Conservation (phyloP, 2,797 vertebrate genomes). For the Okamejei kenojei region DNA sequence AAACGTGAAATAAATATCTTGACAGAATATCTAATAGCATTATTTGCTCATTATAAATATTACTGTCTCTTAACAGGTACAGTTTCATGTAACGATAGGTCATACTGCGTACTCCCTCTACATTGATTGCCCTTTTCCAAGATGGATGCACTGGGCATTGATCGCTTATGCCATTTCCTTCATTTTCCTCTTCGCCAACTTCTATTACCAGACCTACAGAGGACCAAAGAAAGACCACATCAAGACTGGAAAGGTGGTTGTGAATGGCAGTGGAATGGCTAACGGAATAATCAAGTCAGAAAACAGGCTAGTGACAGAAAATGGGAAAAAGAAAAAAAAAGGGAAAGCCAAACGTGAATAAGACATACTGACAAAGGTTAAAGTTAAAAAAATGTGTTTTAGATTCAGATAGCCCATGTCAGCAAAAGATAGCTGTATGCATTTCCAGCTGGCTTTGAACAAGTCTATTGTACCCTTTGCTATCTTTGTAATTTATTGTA, state of each 20-base stretch:
- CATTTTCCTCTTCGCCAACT: conserved; percentile 93
- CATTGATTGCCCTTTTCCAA: conserved; percentile 92
- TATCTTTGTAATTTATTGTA: conserved; percentile 28
- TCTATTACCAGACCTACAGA: conserved; percentile 97
- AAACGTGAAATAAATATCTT: background rate
- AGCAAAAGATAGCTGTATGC: conserved; percentile 21
- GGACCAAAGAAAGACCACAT: conserved; percentile 68
- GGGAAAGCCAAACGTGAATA: conserved; percentile 93
- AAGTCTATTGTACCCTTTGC: conserved; percentile 1
- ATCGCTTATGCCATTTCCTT: conserved; percentile 93
- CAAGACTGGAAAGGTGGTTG: conserved; percentile 68
- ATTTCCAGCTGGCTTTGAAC: conserved; percentile 30
- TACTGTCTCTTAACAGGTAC: conserved; percentile 65
- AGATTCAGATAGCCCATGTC: background rate
- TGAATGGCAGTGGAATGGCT: conserved; percentile 66
- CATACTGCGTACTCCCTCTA: conserved; percentile 95
- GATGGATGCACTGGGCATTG: conserved; percentile 99
- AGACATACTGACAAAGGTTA: conserved; percentile 57
- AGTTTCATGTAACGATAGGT: conserved; percentile 95
- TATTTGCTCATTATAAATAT: background rate
- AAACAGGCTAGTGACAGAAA: conserved; percentile 68
- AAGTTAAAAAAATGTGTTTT: conserved; percentile 36
- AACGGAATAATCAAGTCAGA: conserved; percentile 79
- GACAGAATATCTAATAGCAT: background rate
- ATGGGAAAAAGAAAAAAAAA: conserved; percentile 85